Evolutionary conservation across 2,888 invertebrate species (phyloP).

Genomic region (Trissolcus japonicus): DNA sequence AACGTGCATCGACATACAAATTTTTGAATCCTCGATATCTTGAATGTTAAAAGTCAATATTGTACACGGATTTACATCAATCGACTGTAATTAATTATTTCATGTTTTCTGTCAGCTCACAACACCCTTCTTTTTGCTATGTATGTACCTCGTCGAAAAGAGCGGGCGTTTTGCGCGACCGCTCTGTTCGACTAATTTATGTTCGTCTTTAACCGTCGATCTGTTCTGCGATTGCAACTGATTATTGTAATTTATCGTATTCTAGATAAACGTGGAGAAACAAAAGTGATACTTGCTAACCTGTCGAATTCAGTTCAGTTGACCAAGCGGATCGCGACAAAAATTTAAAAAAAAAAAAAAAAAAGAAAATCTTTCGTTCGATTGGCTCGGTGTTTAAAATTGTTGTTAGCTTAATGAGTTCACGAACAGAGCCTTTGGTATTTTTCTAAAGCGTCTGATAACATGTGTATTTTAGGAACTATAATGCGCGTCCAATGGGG

Average conservation of each 20-base stretch:
- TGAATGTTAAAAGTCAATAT: conserved; percentile 39
- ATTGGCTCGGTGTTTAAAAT: conserved; percentile 5
- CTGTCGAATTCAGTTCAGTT: conserved; percentile 32
- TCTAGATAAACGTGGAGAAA: conserved; percentile 36
- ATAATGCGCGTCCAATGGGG: conserved; percentile 27
- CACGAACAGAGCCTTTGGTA: conserved; percentile 29
- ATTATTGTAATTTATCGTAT: conserved; percentile 27
- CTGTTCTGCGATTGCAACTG: conserved; percentile 13
- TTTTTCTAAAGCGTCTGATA: conserved; percentile 39
- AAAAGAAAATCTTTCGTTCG: background rate
- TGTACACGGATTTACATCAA: conserved; percentile 25
- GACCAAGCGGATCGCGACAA: background rate
- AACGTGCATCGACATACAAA: conserved; percentile 34
- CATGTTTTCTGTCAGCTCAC: conserved; percentile 29
- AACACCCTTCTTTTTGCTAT: conserved; percentile 33
- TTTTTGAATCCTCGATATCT: conserved; percentile 26
- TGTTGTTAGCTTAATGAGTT: conserved; percentile 5
- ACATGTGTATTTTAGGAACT: conserved; percentile 36
- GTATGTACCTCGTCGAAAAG: conserved; percentile 25
- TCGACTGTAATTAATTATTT: conserved; percentile 17
- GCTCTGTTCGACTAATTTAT: conserved; percentile 21
- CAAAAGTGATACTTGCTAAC: conserved; percentile 50
- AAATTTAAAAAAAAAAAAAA: background rate
- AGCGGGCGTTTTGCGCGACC: background rate
- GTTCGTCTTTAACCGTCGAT: conserved; percentile 18